phyloP scores from a whole-genome alignment of 1,140 invertebrate genomes.

The Drosophila punjabiensis region DNA sequence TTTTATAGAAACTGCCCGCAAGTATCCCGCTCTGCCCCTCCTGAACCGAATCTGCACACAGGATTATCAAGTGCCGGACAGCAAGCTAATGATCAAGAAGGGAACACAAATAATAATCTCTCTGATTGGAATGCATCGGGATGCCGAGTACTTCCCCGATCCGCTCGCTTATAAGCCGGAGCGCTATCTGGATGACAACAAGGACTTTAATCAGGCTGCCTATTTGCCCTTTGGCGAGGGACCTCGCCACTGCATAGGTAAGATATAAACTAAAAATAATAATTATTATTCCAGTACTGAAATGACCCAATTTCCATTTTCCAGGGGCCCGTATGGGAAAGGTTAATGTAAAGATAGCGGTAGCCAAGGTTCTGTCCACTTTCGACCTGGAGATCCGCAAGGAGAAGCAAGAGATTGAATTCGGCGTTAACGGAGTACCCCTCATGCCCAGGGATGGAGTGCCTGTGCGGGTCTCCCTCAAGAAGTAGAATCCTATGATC shows the following conservation, averaged over 20 bases:
- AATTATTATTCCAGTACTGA: not conserved
- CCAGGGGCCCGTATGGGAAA: conserved; percentile 74
- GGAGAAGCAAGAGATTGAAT: conserved; percentile 56
- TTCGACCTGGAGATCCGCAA: conserved; percentile 52
- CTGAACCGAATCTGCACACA: conserved; percentile 85
- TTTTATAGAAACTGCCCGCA: conserved; percentile 86
- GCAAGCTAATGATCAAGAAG: conserved; percentile 83
- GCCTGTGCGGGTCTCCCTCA: conserved; percentile 39
- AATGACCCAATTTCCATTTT: not conserved
- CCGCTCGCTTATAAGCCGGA: conserved; percentile 89
- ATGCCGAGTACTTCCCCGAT: conserved; percentile 88
- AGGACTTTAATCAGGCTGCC: conserved; percentile 68
- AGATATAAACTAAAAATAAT: not conserved
- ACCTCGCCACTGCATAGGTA: conserved; percentile 89
- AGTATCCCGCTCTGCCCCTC: conserved; percentile 87
- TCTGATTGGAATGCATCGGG: conserved; percentile 85
- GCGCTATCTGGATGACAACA: conserved; percentile 87
- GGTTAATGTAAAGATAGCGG: conserved; percentile 69
- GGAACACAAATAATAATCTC: conserved; percentile 85
- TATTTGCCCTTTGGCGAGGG: conserved; percentile 90
- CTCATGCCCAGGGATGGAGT: conserved; percentile 56
- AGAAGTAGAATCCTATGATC: conserved; percentile 39
- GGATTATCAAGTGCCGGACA: conserved; percentile 85
- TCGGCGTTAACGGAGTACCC: conserved; percentile 46
- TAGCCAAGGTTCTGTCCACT: conserved; percentile 68